Evolutionary conservation across 2,113 vertebrate genomes (phyloP), one percentile per base, ranked within the genome.

Genomic region (Perca fluviatilis): DNA sequence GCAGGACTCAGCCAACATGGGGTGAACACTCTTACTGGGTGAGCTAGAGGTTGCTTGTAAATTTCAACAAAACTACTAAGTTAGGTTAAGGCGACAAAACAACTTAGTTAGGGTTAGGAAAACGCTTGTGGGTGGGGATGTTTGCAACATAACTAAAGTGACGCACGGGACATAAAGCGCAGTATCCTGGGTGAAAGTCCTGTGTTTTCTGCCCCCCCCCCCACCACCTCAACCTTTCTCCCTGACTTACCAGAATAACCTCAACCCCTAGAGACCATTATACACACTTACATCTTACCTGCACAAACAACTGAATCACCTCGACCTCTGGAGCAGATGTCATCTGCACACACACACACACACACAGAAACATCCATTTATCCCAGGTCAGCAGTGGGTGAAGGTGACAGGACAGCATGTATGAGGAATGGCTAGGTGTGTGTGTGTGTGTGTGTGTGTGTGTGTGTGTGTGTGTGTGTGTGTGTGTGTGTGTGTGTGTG

Each of bases 311-410:
- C 12, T 43, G 30, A 2, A 61, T 27, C 63, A 56, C 74, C 74
- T 65, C 16, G 21, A 74, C 53, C 70, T 50, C n/a, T 60, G 43
- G 6, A 60, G 21, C n/a, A 61, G 3, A 2, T 47, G 36, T 27
- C 47, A 23, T 9, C 18, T 33, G 19, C 40, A 80, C 46, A 80
- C 61, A 27, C 71, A 0, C 47, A 33, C 46, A 18, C 12, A 71
- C 49, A 21, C 19, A 64, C 7, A 63, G 13, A 51, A 2, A 64
- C 19, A 51, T 16, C 6, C 30, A 21, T 66, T 58, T 50, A 62
- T 30, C 40, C 62, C 58, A 77, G 82, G 70, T 81, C 66, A 56
- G 73, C 51, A 18, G 60, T 27, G 23, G 58, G 67, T 74, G 63
- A 82, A 18, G 60, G 71, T 51, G 21, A 9, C 7, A 16, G 43